phyloP scores from a whole-genome alignment of 2,888 invertebrate species.

The Ochropleura plecta region DNA sequence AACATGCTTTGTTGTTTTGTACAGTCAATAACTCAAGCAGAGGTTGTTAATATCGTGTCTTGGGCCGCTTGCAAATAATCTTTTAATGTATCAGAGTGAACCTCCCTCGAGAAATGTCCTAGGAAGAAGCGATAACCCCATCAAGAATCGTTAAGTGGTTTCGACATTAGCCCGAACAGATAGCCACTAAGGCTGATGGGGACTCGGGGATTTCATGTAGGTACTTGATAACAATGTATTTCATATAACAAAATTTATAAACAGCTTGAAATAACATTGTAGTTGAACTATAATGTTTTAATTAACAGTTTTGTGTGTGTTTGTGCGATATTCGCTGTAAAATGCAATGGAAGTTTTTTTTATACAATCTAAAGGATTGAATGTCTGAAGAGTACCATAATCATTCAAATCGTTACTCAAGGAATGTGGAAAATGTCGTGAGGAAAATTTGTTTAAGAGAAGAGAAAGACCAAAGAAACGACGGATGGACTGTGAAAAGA shows the following conservation, averaged over 20 bases:
- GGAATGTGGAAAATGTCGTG: too few species aligned
- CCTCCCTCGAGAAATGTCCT: slow-evolving; percentile 56
- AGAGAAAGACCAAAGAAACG: too few species aligned
- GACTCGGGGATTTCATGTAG: slow-evolving; percentile 27
- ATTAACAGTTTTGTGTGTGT: not conserved
- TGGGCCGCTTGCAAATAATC: slow-evolving; percentile 20
- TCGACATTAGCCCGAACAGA: slow-evolving; percentile 53
- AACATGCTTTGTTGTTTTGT: not conserved
- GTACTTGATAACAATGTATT: slow-evolving; percentile 40
- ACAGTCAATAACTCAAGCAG: not conserved
- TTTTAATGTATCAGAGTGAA: slow-evolving; percentile 41
- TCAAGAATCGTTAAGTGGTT: slow-evolving; percentile 65
- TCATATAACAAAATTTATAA: slow-evolving; percentile 3
- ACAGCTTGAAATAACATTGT: not conserved
- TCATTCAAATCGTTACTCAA: too few species aligned
- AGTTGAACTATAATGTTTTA: not conserved
- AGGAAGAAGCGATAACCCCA: slow-evolving; percentile 62
- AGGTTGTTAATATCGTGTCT: slow-evolving; percentile 9
- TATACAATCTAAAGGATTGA: too few species aligned
- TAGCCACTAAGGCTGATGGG: slow-evolving; percentile 35
- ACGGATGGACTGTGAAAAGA: too few species aligned
- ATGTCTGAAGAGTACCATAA: too few species aligned
- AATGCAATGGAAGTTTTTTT: not conserved
- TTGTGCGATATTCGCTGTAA: not conserved
- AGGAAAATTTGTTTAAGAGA: too few species aligned